Base-by-base conservation (phyloP, 1,140 invertebrate genomes). In the Drosophila pachea region DNA sequence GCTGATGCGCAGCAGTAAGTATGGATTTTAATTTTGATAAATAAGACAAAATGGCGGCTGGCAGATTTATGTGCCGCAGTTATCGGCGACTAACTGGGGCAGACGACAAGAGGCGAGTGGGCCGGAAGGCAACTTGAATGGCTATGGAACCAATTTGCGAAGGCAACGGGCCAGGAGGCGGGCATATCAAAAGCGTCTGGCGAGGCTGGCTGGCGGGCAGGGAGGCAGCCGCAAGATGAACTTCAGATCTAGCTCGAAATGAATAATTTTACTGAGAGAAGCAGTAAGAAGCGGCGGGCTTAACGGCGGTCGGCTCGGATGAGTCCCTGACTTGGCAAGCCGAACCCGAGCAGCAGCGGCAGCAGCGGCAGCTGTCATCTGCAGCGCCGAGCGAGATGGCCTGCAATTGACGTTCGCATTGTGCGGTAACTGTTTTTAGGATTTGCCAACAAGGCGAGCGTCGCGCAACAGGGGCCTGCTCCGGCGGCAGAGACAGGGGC, bases 21-120 rank as follows among this genome's bases (percentile, higher is more conserved):
- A 75, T 83, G 66, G 61, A 86, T 84, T 84, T 86, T 84, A 83
- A 84, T 84, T 86, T 86, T 79, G 74, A 84, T 84, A 84, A 84
- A 84, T 71, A 86, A 84, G 76, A 75, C 73, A 71, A 79, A 86
- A 86, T 79, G 81, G 81, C 69, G 76, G 60, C 73, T 53, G 38
- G 45, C 58, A 83, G 78, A 82, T 83, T 83, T 82, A 82, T 83
- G 72, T 52, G 67, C 50, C 70, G 58, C 52, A 83, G 64, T 47
- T 59, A 63, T 47, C 64, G 58, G 63, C 78, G 74, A 78, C 22
- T 75, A 83, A 83, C 67, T 69, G 56, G 56, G 68, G 71, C 68
- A 82, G 72, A 82, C 79, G 58, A 67, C 75, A 78, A 82, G 47
- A 22, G 68, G 77, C 50, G 64, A 52, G 71, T 12, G 14, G 16